Evolutionary conservation across 2,888 invertebrate species (phyloP).

Genomic region (Thysanoteuthis rhombus): DNA sequence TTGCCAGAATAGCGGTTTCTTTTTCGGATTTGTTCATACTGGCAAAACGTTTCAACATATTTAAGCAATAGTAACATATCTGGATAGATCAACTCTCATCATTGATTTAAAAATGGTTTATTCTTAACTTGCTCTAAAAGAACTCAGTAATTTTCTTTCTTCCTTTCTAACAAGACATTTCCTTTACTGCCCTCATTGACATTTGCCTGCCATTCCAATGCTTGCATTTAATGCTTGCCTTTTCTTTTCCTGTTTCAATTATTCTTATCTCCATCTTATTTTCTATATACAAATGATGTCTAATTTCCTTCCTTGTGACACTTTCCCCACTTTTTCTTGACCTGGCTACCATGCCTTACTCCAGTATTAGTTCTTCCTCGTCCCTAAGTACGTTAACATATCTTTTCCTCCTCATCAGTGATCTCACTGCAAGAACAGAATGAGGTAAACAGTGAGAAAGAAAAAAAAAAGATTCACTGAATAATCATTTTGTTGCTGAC

Average conservation of each 20-base stretch:
- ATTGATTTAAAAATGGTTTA: not conserved
- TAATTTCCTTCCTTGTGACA: not conserved
- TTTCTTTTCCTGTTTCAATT: not conserved
- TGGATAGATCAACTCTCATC: not conserved
- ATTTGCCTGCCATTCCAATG: not conserved
- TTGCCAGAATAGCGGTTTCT: not conserved
- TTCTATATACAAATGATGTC: not conserved
- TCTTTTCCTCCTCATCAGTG: not conserved
- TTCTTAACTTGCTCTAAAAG: not conserved
- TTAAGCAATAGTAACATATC: not conserved
- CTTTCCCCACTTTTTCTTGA: conserved; percentile 1
- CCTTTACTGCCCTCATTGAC: not conserved
- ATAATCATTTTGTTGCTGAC: not conserved
- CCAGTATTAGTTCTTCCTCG: not conserved
- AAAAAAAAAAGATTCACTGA: not conserved
- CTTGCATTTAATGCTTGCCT: not conserved
- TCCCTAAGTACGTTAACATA: not conserved
- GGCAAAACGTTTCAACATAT: not conserved
- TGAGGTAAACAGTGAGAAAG: not conserved
- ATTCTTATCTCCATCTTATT: not conserved
- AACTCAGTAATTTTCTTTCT: not conserved
- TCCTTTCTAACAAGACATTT: not conserved
- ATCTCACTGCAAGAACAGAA: not conserved
- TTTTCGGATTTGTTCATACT: not conserved
- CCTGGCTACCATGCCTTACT: not conserved